Percentiles rank a stretch among this genome's conserved stretches.
These are phyloP conservation scores for Lethenteron camtschaticum DNA, from an alignment of 2,113 vertebrate genomes.

Conservation along the genomic window DNA sequence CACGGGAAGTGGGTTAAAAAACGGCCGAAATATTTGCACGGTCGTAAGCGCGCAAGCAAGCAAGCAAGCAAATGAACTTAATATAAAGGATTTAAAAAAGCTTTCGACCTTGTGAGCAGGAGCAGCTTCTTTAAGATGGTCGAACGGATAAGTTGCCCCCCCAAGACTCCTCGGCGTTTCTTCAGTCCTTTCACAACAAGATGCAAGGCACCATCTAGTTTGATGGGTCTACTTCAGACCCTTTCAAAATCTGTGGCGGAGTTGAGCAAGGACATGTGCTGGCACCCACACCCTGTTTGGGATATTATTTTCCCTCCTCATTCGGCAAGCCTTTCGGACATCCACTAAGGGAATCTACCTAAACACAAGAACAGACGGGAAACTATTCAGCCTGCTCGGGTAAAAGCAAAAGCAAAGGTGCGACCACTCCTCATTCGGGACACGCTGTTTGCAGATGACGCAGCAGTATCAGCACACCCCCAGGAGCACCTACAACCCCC, in stretches of 20 bases:
- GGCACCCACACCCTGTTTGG: constrained; percentile 7
- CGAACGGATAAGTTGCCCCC: not conserved
- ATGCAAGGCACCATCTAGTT: constrained; percentile 7
- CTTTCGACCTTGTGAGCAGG: constrained; percentile 3
- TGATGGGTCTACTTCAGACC: not conserved
- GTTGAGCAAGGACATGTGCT: constrained; percentile 9
- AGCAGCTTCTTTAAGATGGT: not conserved
- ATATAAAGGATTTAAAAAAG: not conserved
- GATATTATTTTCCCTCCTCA: constrained; percentile 7
- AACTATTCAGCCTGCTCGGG: not conserved
- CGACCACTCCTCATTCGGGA: not conserved
- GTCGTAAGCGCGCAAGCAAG: too few relatives aligned
- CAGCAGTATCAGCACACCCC: not conserved
- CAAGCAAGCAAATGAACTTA: too few relatives aligned
- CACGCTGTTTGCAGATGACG: constrained; percentile 1
- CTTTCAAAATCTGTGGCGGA: not conserved
- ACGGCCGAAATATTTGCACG: too few relatives aligned
- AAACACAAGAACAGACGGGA: not conserved
- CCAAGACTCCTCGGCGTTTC: not conserved
- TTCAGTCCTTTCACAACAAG: constrained; percentile 2
- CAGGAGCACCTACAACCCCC: not conserved
- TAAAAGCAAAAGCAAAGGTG: not conserved
- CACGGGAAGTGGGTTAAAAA: too few relatives aligned
- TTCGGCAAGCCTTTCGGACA: not conserved
- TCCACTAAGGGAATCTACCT: constrained; percentile 1